Base-by-base conservation (phyloP, 64 coral and sea anemone species). In the Montipora sp. region DNA sequence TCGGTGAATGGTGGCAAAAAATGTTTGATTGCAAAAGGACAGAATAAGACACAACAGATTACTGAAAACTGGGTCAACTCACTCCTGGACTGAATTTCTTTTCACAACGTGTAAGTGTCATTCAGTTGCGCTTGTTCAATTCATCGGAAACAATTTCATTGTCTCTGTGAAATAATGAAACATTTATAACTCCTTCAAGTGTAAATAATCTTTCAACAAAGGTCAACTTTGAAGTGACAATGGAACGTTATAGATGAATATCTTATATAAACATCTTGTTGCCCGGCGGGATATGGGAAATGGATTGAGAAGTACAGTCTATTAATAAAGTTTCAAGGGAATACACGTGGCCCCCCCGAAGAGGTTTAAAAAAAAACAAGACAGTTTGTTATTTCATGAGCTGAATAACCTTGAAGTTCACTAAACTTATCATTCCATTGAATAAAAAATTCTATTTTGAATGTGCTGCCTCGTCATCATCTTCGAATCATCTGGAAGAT, bases 201-300 rank as follows among this genome's bases (percentile, higher is more conserved):
- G 82, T 85, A 85, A 85, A 85, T 85, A 85, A 85, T 45, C 47
- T 27, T 50, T 70, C 61, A 82, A 85, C 63, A 85, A 85, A 71
- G 82, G 46, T 85, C 45, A 85, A 23, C 65, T 71, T 36, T 8
- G 63, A 85, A 85, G 47, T 68, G 5, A 85, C 61, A 85, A 71
- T 70, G 45, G 65, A 85, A 72, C 16, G 82, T 72, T 85, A 85
- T 72, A 72, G 47, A 85, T 85, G 63, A 70, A 85, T 85, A 85
- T 85, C 65, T 85, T 85, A 85, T 72, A 85, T 85, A 85, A 85
- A 85, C 82, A 18, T 85, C 82, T 85, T 71, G 82, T 72, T 49
- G 60, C 82, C 45, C 82, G 3, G 82, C 61, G 82, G 82, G 82
- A 19, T 47, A 22, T 71, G 4, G 59, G 8, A 21, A 48, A 46